Evolutionary conservation across 2,113 vertebrate species (phyloP), one percentile per base, ranked within the genome.

Genomic region (Cariama cristata): DNA sequence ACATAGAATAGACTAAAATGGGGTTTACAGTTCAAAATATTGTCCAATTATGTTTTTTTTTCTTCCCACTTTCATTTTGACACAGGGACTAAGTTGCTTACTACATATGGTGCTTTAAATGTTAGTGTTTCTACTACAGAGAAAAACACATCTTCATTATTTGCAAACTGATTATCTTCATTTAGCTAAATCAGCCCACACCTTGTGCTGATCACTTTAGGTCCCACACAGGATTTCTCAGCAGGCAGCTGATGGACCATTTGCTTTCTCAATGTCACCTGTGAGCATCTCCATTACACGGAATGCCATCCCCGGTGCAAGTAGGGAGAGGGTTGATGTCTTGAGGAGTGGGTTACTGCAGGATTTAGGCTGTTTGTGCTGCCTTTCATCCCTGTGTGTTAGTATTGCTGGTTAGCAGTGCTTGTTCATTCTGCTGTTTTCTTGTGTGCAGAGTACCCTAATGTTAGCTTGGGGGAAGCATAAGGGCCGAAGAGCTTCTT

Each of bases 1-100:
- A 79, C 60, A 75, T 13, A 93, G 90, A 90, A 77, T 72, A 75
- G 93, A 60, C 76, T 95, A 56, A 97, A 90, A 90, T 73, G 59
- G 72, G 75, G 60, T 67, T 96, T 94, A 72, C 6, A 1, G 30
- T 80, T 97, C 64, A 35, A 92, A 94, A 96, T 60, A 79, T 4
- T 22, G 33, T 88, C 71, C 62, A 64, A 3, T 72, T n/a, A 52
- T 27, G 7, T 64, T 76, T 88, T 94, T 93, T 74, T 93, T 93
- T 80, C 69, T 88, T 81, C 33, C 62, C 40, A 72, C 53, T 92
- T 74, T 15, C 21, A 45, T 58, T 83, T 40, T 79, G 62, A 64
- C 47, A 27, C 0, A 12, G 44, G 27, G 20, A 11, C 26, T 63
- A 53, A 49, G 59, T 55, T 77, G 28, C 50, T 79, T 55, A 26